Base-by-base conservation (phyloP, 2,797 vertebrate genomes). In the Leptatherina wallacei region DNA sequence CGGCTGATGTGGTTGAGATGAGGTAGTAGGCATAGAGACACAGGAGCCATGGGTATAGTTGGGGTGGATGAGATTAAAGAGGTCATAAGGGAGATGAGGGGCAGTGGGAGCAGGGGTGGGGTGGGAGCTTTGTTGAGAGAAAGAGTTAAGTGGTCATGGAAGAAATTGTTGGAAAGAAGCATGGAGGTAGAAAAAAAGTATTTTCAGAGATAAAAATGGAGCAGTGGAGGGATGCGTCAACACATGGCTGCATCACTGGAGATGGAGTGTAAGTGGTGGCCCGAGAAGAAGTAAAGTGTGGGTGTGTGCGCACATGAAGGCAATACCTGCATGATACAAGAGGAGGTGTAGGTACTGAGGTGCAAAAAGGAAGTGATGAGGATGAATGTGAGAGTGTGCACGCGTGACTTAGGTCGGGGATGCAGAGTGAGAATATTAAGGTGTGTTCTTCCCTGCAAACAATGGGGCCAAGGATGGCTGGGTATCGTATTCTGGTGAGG, bases 191-290 rank as follows among this genome's bases (percentile, higher is more conserved):
- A 84, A 80, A 83, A 35, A 44, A 75, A 75, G 71, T 78, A 54
- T 72, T 79, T 58, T 0, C 76, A 78, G 75, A 84, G 90, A 88
- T 84, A 88, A 83, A 80, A 86, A 71, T 20, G 65, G 61, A 81
- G 78, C 74, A 63, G 20, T 66, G 82, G 76, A 87, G 71, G 69
- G 67, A 52, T 42, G 70, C 82, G 47, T 76, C 69, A 62, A 77
- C 86, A 87, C 85, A 81, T 85, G 84, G 81, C 71, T 69, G 88
- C 87, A 87, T 83, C 71, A 18, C 64, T 88, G 80, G 71, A 85
- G 68, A 78, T 4, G 42, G 65, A 69, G 61, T 79, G 79, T 60
- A 87, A 83, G 85, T 68, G 69, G 71, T 80, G 76, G 85, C 71
- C 80, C 22, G 56, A 70, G 68, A 71, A 85, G 75, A 69, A 71